phyloP scores from a whole-genome alignment of 1,140 invertebrate genomes.

The Acromyrmex charruanus region DNA sequence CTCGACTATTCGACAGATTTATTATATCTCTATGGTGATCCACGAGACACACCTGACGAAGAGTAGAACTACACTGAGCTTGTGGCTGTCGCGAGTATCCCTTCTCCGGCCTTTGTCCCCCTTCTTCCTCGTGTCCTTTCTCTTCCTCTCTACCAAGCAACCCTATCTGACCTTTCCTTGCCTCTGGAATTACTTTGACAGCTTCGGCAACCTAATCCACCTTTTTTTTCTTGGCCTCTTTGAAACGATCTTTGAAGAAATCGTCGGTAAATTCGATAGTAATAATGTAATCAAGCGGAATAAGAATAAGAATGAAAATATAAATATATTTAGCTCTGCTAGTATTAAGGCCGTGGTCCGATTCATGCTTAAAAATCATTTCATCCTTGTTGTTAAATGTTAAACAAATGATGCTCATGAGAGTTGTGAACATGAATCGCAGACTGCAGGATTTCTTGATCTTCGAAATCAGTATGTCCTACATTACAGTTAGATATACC shows the following conservation, averaged over 20 bases:
- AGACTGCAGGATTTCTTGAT: not conserved
- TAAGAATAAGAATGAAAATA: not conserved
- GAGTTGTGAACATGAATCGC: too few species aligned
- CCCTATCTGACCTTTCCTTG: slow-evolving; percentile 45
- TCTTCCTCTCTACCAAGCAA: slow-evolving; percentile 51
- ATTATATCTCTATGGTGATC: not conserved
- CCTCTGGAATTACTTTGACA: slow-evolving; percentile 40
- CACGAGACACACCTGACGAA: slow-evolving; percentile 71
- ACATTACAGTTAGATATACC: not conserved
- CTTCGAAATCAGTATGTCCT: not conserved
- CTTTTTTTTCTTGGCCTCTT: not conserved
- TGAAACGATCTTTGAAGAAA: not conserved
- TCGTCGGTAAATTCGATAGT: not conserved
- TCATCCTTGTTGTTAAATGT: too few species aligned
- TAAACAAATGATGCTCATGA: too few species aligned
- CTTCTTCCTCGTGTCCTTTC: slow-evolving; percentile 39
- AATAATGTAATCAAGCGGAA: not conserved
- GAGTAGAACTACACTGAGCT: slow-evolving; percentile 66
- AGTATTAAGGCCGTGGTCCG: too few species aligned
- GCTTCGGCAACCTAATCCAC: not conserved
- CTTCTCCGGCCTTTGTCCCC: slow-evolving; percentile 6
- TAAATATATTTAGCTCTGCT: not conserved
- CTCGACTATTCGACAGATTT: not conserved
- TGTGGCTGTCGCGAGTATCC: slow-evolving; percentile 60
- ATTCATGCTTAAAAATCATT: too few species aligned